A percentile compares a stretch with the other conserved stretches of the same genome.
Evolutionary conservation across 1,140 invertebrate species (phyloP).

Genomic region (Pectinophora gossypiella): DNA sequence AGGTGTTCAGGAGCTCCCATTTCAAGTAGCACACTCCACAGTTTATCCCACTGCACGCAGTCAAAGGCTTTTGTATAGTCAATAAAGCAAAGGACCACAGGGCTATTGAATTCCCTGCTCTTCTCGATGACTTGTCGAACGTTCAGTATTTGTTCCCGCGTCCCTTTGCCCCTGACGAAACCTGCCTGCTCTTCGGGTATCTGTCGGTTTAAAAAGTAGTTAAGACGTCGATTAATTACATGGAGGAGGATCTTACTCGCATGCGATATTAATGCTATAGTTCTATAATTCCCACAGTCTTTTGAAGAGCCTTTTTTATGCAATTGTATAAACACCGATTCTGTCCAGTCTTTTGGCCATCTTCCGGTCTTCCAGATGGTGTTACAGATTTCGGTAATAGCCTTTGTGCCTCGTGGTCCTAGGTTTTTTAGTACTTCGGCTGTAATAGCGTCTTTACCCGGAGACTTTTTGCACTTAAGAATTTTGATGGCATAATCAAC

Average conservation of each 20-base stretch:
- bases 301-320: constrained; percentile 1
- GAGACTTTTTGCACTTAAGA: not conserved
- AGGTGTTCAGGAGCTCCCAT: constrained; percentile 7
- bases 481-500: too few relatives aligned
- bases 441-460: constrained; percentile 3
- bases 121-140: constrained; percentile 4
- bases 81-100: not conserved
- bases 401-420: not conserved
- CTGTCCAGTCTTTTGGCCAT: not conserved
- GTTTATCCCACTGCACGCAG: constrained; percentile 2
- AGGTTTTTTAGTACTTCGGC: constrained; percentile 3
- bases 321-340: not conserved
- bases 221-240: constrained; percentile 11
- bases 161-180: constrained; percentile 15
- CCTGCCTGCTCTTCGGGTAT: constrained; percentile 21
- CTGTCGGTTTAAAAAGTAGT: constrained; percentile 8
- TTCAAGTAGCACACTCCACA: not conserved
- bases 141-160: constrained; percentile 4
- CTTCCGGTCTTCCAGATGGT: not conserved
- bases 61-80: constrained; percentile 8
- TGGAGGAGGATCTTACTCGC: constrained; percentile 19
- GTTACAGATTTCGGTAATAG: not conserved
- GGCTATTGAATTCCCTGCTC: constrained; percentile 4
- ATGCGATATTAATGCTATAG: constrained; percentile 13
- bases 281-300: not conserved